Conservation (phyloP, 2,888 invertebrate species). For the Hylaea fasciaria region DNA sequence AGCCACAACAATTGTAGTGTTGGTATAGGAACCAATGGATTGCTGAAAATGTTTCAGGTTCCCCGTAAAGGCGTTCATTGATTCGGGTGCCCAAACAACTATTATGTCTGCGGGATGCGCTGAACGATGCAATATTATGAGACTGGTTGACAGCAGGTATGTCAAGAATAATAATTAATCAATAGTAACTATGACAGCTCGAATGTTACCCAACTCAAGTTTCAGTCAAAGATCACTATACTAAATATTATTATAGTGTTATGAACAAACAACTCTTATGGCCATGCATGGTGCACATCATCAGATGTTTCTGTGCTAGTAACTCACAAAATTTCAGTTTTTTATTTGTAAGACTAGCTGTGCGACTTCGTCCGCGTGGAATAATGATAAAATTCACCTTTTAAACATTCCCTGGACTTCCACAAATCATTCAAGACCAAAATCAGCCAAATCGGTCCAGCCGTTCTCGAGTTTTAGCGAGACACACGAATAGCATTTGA, state of each 20-base stretch:
- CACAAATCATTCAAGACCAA: too few relatives aligned
- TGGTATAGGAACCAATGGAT: background rate
- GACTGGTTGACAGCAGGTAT: conserved; percentile 92
- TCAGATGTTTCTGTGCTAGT: too few relatives aligned
- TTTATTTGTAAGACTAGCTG: too few relatives aligned
- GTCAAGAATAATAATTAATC: background rate
- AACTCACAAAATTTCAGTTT: too few relatives aligned
- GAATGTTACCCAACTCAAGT: background rate
- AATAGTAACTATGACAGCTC: background rate
- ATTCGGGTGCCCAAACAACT: conserved; percentile 98
- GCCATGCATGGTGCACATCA: too few relatives aligned
- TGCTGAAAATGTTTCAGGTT: conserved; percentile 68
- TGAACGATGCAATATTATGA: conserved; percentile 96
- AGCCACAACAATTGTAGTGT: too few relatives aligned
- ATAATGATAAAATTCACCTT: too few relatives aligned
- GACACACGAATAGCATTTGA: too few relatives aligned
- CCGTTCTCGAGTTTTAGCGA: too few relatives aligned
- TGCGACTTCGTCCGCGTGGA: too few relatives aligned
- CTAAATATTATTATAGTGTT: background rate
- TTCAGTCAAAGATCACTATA: background rate
- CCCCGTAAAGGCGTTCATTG: conserved; percentile 99
- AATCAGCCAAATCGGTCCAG: too few relatives aligned
- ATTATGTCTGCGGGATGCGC: conserved; percentile 99
- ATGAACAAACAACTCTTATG: background rate
- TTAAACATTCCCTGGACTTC: too few relatives aligned